These are phyloP conservation scores for Ascaphus truei DNA, from an alignment of 2,113 vertebrate genomes.

Conservation along the genomic window DNA sequence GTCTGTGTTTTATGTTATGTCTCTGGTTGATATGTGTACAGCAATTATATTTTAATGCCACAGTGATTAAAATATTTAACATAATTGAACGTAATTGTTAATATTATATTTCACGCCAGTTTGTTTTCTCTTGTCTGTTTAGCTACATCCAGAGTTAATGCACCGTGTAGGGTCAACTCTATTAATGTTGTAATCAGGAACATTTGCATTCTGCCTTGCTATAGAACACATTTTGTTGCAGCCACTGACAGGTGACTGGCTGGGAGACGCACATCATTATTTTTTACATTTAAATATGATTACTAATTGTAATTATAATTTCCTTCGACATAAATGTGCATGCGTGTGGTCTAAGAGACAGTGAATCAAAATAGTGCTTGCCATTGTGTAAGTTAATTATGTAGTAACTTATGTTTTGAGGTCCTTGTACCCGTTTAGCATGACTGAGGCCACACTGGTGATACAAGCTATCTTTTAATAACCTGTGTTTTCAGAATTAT, in stretches of 20 bases:
- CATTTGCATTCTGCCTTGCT: background rate
- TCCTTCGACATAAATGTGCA: background rate
- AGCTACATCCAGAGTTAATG: background rate
- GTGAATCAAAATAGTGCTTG: background rate
- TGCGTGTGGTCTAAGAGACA: background rate
- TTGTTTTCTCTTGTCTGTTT: background rate
- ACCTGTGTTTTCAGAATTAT: too few relatives aligned
- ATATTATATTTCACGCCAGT: background rate
- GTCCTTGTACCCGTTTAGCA: too few relatives aligned
- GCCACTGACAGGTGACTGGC: background rate
- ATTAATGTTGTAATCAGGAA: background rate
- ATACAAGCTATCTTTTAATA: too few relatives aligned
- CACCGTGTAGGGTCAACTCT: background rate
- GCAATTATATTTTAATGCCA: background rate
- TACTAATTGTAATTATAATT: background rate
- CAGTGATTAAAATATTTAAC: background rate
- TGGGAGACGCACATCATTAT: background rate
- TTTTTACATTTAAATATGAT: background rate
- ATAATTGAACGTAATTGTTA: background rate
- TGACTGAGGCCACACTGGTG: too few relatives aligned
- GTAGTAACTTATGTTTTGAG: background rate
- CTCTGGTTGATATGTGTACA: background rate
- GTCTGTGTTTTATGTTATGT: too few relatives aligned
- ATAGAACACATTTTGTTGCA: background rate
- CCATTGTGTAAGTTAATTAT: background rate